A percentile compares a stretch with the other conserved stretches of the same genome.
Conservation (phyloP, 2,797 vertebrate species). For the Prionace glauca region DNA sequence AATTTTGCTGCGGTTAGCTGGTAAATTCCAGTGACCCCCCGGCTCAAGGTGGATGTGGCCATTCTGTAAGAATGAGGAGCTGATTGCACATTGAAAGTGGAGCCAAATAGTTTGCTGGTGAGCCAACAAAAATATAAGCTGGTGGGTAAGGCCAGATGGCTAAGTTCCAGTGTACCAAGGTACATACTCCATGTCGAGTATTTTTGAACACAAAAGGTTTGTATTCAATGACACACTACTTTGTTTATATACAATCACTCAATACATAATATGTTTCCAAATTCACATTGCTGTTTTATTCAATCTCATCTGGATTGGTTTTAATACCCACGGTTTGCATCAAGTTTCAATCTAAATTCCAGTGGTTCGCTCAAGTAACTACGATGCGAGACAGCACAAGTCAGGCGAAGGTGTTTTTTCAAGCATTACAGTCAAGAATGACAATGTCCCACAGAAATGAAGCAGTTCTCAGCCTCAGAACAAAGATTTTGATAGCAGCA, state of each 20-base stretch:
- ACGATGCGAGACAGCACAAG: neutral
- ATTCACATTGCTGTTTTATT: neutral
- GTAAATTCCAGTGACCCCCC: neutral
- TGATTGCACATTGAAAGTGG: neutral
- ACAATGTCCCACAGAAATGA: neutral
- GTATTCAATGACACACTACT: neutral
- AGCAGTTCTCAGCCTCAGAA: neutral
- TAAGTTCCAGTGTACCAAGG: slow-evolving; percentile 21
- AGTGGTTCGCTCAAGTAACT: neutral
- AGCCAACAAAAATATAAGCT: neutral
- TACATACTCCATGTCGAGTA: neutral
- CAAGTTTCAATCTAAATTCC: neutral
- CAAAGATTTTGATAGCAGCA: neutral
- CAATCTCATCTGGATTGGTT: neutral
- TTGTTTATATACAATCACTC: slow-evolving; percentile 12
- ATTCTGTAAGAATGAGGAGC: neutral
- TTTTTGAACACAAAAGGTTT: slow-evolving; percentile 15
- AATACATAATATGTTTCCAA: neutral
- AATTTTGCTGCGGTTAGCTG: neutral
- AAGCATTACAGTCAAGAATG: neutral
- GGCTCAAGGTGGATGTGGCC: neutral
- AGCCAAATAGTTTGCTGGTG: neutral
- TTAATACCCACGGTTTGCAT: neutral
- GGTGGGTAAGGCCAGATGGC: neutral
- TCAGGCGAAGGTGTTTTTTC: neutral